Evolutionary conservation across 2,113 vertebrate species (phyloP), one percentile per base, ranked within the genome.

Genomic region (Cercopithecus mona): DNA sequence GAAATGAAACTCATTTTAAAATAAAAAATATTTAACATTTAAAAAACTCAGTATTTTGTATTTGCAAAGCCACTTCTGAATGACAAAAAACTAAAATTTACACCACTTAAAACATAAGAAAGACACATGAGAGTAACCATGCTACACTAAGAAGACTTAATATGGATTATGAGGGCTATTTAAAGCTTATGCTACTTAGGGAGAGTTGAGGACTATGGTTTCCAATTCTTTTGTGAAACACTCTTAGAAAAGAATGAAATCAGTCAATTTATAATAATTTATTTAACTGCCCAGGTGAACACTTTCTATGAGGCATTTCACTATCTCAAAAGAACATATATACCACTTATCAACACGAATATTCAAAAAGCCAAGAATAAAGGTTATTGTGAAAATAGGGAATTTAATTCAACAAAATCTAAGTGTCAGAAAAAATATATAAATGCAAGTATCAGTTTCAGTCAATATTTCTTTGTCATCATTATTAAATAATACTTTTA

Each of bases 401-500:
- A 93, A 94, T 66, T 76, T 13, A 95, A 82, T 86, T 91, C 35
- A 84, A 83, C n/a, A 96, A 97, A 95, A 96, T 27, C 3, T 59
- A 95, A 81, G 40, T 88, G 23, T 94, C 38, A 92, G 90, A 89
- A 93, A 86, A 84, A 87, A 25, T 35, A 90, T 32, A 84, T 59
- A 76, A 95, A 94, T 91, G 11, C 13, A 94, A 70, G 2, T 12
- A 82, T 8, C 35, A 86, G 57, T 84, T 86, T 92, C 35, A 80
- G 38, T 70, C 27, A 92, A 9, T 45, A 95, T 84, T 88, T 90
- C 73, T 80, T 94, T 96, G 50, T 2, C 4, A 68, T 52, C 6
- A 93, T 7, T 93, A 93, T n/a, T 82, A 86, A 89, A 97, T 2
- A 82, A 50, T 48, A 93, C 64, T 94, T 98, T 97, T 80, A 87